Base-by-base conservation (phyloP, 2,797 vertebrate genomes). In the Rhinichthys osculus region DNA sequence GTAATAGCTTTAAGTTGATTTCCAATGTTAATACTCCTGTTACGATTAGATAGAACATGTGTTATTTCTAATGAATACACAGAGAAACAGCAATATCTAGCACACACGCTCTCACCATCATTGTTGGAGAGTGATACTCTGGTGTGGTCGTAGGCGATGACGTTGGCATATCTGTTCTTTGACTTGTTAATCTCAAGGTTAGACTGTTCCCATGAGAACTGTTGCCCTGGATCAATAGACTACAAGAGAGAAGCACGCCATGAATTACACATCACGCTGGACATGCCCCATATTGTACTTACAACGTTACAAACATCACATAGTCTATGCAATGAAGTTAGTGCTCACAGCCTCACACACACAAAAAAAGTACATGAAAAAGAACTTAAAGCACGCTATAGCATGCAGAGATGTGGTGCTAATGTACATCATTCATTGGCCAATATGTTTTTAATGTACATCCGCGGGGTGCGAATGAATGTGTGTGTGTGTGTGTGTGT, bases 121-220 rank as follows among this genome's bases (percentile, higher is more conserved):
- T 97, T 97, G 90, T 97, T 95, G 92, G 98, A 97, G 72, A 99
- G 96, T 59, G 97, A 96, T 83, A 99, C 97, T 89, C 95, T 93
- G 87, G 95, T 95, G 91, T 96, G 98, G 90, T 96, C 95, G 54
- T 96, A 96, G 88, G 95, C 95, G 47, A 96, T 96, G 91, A 96
- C 95, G 85, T 96, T 96, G 54, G 95, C 95, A 7, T 99, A 99
- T 95, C 98, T 97, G 89, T 99, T 99, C 97, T 99, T 99, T 96
- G 97, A 97, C 95, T 99, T 99, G 94, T 99, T 99, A 93, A 99
- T 97, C 95, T 99, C 98, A 94, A 99, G 93, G 94, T 99, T 99
- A 89, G 98, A 99, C 89, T 99, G 97, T 84, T 99, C 98, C 98
- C 98, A 99, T 0, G 98, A 99, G 94, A 99, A 99, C 94, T 99